Conservation (phyloP, 1,140 invertebrate species). For the Bombus huntii region DNA sequence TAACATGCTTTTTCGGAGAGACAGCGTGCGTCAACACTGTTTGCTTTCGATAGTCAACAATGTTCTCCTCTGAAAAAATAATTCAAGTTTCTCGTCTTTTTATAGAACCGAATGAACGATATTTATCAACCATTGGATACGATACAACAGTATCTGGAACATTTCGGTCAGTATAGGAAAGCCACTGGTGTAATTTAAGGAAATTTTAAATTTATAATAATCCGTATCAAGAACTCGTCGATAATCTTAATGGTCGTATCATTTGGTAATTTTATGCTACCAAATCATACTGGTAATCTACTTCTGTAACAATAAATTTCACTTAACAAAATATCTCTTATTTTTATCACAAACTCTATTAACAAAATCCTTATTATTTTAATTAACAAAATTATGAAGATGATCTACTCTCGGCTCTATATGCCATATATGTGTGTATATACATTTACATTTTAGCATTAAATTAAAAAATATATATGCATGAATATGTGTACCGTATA, state of each 20-base stretch:
- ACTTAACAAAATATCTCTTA: not conserved
- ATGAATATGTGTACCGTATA: too few relatives aligned
- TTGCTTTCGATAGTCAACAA: too few relatives aligned
- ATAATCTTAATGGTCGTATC: not conserved
- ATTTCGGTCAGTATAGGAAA: conserved; percentile 95
- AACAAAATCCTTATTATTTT: too few relatives aligned
- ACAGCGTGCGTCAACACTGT: not conserved
- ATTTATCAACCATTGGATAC: conserved; percentile 95
- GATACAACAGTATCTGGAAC: conserved; percentile 97
- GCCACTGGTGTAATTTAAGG: conserved; percentile 82
- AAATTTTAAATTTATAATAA: not conserved
- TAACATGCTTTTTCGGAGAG: not conserved
- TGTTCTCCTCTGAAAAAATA: not conserved
- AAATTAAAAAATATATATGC: too few relatives aligned
- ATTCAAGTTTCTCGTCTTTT: conserved; percentile 72
- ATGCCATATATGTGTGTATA: too few relatives aligned
- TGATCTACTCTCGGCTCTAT: too few relatives aligned
- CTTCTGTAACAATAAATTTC: not conserved
- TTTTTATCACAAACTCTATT: not conserved
- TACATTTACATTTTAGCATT: too few relatives aligned
- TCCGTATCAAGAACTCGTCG: not conserved
- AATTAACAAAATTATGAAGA: too few relatives aligned
- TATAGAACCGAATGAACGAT: conserved; percentile 91
- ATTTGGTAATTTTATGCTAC: too few relatives aligned
- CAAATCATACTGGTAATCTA: not conserved